These are phyloP conservation scores for Quadroppia sp. DNA, from an alignment of 2,888 invertebrate genomes.

Conservation along the genomic window DNA sequence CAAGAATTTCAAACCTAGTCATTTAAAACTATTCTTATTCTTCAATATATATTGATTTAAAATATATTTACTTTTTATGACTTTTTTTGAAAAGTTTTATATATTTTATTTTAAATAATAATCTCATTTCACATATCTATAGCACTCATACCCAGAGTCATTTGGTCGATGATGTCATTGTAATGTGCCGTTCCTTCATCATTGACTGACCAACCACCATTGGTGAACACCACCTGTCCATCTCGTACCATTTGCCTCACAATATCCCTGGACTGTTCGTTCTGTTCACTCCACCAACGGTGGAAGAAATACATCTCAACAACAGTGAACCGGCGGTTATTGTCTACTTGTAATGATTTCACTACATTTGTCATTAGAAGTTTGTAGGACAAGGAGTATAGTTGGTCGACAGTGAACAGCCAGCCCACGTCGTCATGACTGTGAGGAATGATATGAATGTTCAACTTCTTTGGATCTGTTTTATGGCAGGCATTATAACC, in stretches of 20 bases:
- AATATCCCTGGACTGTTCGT: background rate
- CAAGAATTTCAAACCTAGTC: slow-evolving; percentile 51
- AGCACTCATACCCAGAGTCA: slow-evolving; percentile 61
- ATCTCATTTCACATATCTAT: no score
- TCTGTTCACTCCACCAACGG: slow-evolving; percentile 36
- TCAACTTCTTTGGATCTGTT: slow-evolving; percentile 17
- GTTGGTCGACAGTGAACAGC: slow-evolving; percentile 38
- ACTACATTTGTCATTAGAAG: slow-evolving; percentile 34
- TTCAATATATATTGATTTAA: no score
- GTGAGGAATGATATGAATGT: slow-evolving; percentile 41
- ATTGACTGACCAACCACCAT: slow-evolving; percentile 65
- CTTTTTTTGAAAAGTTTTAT: no score
- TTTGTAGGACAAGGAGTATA: background rate
- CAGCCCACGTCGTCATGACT: slow-evolving; percentile 44
- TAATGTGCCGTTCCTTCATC: slow-evolving; percentile 71
- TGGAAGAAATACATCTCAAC: slow-evolving; percentile 38
- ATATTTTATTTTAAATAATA: no score
- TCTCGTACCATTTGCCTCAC: background rate
- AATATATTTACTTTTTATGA: no score
- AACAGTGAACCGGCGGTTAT: slow-evolving; percentile 29
- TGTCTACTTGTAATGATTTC: slow-evolving; percentile 7
- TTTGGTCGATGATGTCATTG: slow-evolving; percentile 67
- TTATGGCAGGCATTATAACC: slow-evolving; percentile 36
- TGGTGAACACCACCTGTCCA: slow-evolving; percentile 61
- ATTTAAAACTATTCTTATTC: slow-evolving; percentile 42